Base-by-base conservation (phyloP, 2,888 invertebrate species). In the Oligia strigilis region DNA sequence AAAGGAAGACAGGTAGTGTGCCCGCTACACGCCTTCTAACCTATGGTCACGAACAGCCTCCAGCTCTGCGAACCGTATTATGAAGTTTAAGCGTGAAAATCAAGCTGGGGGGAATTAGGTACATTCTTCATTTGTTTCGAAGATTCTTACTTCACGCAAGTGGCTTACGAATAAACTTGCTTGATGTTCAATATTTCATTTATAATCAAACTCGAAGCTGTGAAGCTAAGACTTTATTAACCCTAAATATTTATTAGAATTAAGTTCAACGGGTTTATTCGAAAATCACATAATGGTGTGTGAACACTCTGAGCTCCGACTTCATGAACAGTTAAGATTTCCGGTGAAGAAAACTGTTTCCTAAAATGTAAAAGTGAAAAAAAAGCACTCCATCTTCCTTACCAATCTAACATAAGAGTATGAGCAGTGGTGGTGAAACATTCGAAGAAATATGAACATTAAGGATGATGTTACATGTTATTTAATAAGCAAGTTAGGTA, bases 1-100 rank as follows among this genome's bases (percentile, higher is more conserved):
- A 85, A 86, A 85, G 81, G 78, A 87, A 86, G 86, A 86, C 87
- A 87, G 88, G 88, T 87, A 87, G 85, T 82, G 74, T 75, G 52
- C 52, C 72, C 62, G 36, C 43, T 49, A 62, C 62, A 78, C 85
- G 87, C 84, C 87, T 85, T 60, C 79, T 67, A 80, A 80, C 87
- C 75, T 73, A 43, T 52, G 58, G 80, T 85, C 85, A 85, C 84
- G 86, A 84, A 80, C n/a, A 46, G 76, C 78, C 78, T 77, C 62
- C 23, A 80, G 85, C 78, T 75, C 76, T 78, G 76, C 86, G 82
- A 72, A 89, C 86, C 84, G 84, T 84, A 84, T 78, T 72, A 84
- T 82, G 73, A 80, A 49, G 69, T 60, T 75, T 81, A 72, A 77
- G 84, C 84, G 89, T 83, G 85, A 83, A 80, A 81, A 83, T 78